These are phyloP conservation scores for Haliclona indistincta DNA, from an alignment of 37 sponge, comb jelly and placozoan genomes.

Conservation along the genomic window DNA sequence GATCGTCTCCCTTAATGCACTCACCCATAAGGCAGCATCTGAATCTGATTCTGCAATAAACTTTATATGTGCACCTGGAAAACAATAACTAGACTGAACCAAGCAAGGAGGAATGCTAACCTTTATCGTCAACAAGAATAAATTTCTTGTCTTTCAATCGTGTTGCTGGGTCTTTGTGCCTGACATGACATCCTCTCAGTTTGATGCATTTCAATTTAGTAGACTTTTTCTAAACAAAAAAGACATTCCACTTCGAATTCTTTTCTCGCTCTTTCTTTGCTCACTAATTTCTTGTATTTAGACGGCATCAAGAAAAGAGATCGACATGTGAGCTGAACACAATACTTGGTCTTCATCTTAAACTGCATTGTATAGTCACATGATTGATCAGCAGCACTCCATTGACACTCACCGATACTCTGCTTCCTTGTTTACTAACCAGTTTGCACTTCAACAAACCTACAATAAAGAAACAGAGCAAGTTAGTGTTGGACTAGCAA, in stretches of 20 bases:
- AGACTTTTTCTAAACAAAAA: conserved; percentile 3
- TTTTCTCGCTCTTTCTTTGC: too few relatives aligned
- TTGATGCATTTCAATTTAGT: background rate
- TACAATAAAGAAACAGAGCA: background rate
- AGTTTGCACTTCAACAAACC: conserved; percentile 32
- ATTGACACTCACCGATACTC: conserved; percentile 4
- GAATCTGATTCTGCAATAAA: conserved; percentile 23
- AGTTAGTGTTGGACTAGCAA: background rate
- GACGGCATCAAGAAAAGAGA: conserved; percentile 21
- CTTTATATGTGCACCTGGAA: conserved; percentile 24
- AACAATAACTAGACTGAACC: background rate
- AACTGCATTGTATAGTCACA: conserved; percentile 9
- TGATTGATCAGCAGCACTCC: background rate
- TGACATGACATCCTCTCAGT: conserved; percentile 36
- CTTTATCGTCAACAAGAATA: conserved; percentile 31
- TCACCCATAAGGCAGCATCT: conserved; percentile 48
- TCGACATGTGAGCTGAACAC: conserved; percentile 40
- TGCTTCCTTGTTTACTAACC: background rate
- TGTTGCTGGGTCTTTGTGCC: conserved; percentile 32
- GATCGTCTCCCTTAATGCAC: conserved; percentile 34
- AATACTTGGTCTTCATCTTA: conserved; percentile 24
- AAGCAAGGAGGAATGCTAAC: background rate
- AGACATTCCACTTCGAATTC: too few relatives aligned
- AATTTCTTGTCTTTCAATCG: conserved; percentile 52
- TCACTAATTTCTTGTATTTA: conserved; percentile 33